Conservation (phyloP, 2,888 invertebrate genomes). For the Sminthurinus aureus region DNA sequence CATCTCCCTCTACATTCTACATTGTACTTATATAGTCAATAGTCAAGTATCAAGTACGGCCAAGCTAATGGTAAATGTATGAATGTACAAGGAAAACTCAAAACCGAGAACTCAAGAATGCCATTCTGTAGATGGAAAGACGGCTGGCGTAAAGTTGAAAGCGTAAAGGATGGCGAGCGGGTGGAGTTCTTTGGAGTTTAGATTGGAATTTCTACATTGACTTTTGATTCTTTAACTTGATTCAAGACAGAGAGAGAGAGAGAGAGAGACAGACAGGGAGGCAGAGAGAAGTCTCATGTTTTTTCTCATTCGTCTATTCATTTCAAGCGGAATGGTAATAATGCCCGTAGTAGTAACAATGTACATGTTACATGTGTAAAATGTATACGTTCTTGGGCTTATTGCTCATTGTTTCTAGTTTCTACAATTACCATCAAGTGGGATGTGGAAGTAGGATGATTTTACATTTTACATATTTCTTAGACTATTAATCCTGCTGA, state of each 20-base stretch:
- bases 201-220: slow-evolving; percentile 31
- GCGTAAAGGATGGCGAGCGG: slow-evolving; percentile 27
- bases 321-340: neutral
- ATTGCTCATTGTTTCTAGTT: too few relatives aligned
- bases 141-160: slow-evolving; percentile 26
- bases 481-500: too few relatives aligned
- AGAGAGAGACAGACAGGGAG: too few relatives aligned
- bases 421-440: neutral
- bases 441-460: too few relatives aligned
- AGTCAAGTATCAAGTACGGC: too few relatives aligned
- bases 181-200: slow-evolving; percentile 34
- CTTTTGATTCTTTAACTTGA: neutral
- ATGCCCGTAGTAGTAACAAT: too few relatives aligned
- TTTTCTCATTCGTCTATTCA: neutral
- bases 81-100: neutral
- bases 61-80: neutral
- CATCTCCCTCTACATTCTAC: slow-evolving; percentile 5
- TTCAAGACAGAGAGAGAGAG: too few relatives aligned
- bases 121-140: slow-evolving; percentile 27
- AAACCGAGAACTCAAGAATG: slow-evolving; percentile 12
- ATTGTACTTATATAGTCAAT: neutral
- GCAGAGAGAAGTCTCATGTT: too few relatives aligned
- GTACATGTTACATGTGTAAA: neutral
- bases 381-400: neutral
- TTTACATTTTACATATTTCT: too few relatives aligned